These are phyloP conservation scores for Desmophyllum pertusum DNA, from an alignment of 92 coral and sea anemone genomes.

Conservation along the genomic window DNA sequence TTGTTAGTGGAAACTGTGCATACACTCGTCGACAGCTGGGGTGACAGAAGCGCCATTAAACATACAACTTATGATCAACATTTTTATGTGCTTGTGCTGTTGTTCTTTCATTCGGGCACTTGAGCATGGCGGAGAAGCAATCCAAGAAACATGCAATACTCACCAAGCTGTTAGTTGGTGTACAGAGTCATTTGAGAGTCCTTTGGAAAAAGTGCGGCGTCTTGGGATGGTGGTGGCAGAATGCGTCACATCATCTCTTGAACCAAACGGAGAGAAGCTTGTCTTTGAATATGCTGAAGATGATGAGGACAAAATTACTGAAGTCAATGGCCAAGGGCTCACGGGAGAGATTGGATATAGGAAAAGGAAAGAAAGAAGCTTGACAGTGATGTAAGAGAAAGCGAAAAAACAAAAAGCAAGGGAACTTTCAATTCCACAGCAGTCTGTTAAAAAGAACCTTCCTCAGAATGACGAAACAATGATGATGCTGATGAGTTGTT, in stretches of 20 bases:
- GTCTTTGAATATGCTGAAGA: constrained; percentile 74
- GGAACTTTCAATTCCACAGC: background rate
- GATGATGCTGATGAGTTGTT: constrained; percentile 81
- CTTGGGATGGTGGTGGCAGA: constrained; percentile 95
- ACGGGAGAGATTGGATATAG: background rate
- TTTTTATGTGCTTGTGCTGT: constrained; percentile 75
- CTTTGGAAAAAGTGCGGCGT: constrained; percentile 74
- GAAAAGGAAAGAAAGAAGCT: constrained; percentile 15
- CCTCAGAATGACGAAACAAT: constrained; percentile 20
- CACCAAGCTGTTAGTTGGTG: constrained; percentile 75
- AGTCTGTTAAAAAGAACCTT: background rate
- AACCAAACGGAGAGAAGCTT: constrained; percentile 75
- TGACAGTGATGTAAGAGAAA: background rate
- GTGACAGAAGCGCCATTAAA: constrained; percentile 77
- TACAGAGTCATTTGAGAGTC: constrained; percentile 88
- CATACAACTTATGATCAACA: constrained; percentile 92
- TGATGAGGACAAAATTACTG: constrained; percentile 70
- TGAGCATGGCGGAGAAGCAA: constrained; percentile 62
- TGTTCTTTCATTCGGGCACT: constrained; percentile 73
- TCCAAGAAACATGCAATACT: constrained; percentile 66
- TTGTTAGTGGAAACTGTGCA: constrained; percentile 65
- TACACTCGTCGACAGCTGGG: constrained; percentile 80
- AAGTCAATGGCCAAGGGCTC: constrained; percentile 67
- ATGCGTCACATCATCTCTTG: constrained; percentile 72
- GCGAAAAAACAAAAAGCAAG: background rate